Percentiles rank a stretch among this genome's conserved stretches.
Conservation (phyloP, 1,140 invertebrate species). For the Psix sp. region DNA sequence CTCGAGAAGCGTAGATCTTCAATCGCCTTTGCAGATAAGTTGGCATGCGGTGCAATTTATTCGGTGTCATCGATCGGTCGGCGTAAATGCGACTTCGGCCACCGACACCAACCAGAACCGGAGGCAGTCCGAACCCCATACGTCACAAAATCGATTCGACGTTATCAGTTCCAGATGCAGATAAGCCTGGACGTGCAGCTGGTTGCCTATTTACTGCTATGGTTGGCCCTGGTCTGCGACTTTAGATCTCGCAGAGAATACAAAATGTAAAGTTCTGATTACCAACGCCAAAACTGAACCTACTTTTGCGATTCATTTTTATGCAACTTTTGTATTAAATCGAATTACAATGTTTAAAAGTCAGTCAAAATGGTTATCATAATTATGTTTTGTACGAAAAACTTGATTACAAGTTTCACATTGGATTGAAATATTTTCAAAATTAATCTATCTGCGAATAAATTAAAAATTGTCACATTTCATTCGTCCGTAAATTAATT, state of each 20-base stretch:
- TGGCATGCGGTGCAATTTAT: slow-evolving; percentile 55
- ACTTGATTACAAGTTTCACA: no score
- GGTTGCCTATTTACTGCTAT: slow-evolving; percentile 58
- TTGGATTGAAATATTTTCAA: no score
- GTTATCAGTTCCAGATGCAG: slow-evolving; percentile 68
- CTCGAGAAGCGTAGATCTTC: no score
- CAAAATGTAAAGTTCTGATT: slow-evolving; percentile 44
- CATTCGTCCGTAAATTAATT: no score
- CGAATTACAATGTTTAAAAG: no score
- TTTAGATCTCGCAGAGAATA: slow-evolving; percentile 62
- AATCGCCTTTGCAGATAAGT: slow-evolving; percentile 57
- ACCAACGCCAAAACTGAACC: slow-evolving; percentile 26
- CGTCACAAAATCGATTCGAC: slow-evolving; percentile 63
- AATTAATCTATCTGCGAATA: no score
- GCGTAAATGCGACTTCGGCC: slow-evolving; percentile 58
- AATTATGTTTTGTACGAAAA: no score
- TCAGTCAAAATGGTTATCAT: no score
- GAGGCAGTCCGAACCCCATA: slow-evolving; percentile 40
- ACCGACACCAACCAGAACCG: slow-evolving; percentile 37
- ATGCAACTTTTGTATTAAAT: no score
- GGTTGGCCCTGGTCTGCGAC: slow-evolving; percentile 56
- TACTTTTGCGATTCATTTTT: slow-evolving; percentile 13
- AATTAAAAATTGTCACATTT: no score
- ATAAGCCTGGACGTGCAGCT: slow-evolving; percentile 60
- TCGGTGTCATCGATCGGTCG: slow-evolving; percentile 47